Base-by-base conservation (phyloP, 2,113 vertebrate species). In the Cinclus mexicanus region DNA sequence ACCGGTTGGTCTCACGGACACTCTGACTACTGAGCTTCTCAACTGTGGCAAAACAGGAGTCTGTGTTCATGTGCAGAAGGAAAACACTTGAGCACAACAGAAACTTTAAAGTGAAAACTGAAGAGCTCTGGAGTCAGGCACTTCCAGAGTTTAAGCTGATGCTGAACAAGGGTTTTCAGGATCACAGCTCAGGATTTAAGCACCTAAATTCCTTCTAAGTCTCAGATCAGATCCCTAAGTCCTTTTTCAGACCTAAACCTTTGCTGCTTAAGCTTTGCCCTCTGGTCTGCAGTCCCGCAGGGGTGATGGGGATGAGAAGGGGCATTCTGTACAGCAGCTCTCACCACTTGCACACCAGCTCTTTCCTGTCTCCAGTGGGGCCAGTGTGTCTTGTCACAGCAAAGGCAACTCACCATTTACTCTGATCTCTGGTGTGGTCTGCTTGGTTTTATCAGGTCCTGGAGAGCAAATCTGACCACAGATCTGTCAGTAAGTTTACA, bases 401-500 rank as follows among this genome's bases (percentile, higher is more conserved):
- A 63, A 74, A 94, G 71, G 69, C 14, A 3, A 42, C 59, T 91
- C 72, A 33, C 39, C 42, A 22, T 57, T 88, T 93, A 37, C 77
- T 90, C 70, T 87, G 14, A 56, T 65, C 87, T 95, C 78, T 90
- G 63, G 50, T 87, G 83, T 59, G 87, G n/a, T 93, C 86, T 93
- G 70, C 76, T 72, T 37, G 69, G 74, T 90, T 88, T 88, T 90
- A 91, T 97, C 59, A 13, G 63, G 90, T 92, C 83, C 86, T 57
- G 76, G 67, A 94, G 92, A 95, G 83, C 92, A 95, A 84, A 94
- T 84, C 88, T 94, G 97, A 96, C 95, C 97, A 96, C 86, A 84
- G 74, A 95, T 79, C 67, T 68, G 69, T 91, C 56, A 84, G 83
- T 61, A 97, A 97, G 96, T 97, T 97, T 97, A 97, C 97, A 92